Base-by-base conservation (phyloP, 2,888 invertebrate genomes). In the Nesidiocoris tenuis region DNA sequence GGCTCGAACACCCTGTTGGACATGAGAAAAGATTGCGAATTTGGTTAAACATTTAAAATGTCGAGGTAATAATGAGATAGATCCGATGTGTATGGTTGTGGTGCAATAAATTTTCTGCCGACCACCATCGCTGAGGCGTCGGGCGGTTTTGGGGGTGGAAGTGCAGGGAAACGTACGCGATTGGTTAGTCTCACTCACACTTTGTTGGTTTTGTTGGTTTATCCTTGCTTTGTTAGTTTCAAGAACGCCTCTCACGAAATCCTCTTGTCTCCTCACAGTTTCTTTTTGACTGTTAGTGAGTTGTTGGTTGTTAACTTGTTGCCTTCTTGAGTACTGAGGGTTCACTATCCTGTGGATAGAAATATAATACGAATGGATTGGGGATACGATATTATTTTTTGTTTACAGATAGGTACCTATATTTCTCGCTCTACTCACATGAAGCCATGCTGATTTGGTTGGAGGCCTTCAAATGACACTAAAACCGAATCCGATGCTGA, bases 221-320 rank as follows among this genome's bases (percentile, higher is more conserved):
- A 61, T 22, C 5, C 63, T 9, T 23, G 55, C 23, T 22, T 64
- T 64, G 56, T 74, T 74, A 1, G 65, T 59, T 61, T 66, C 66
- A 9, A 66, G 22, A 12, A 75, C 66, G 12, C 65, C 23, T n/a
- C 65, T 74, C 1, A 65, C 19, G 18, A 57, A 74, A 1, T 74
- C 74, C 18, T 66, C 74, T 24, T 74, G 74, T n/a, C 39, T 74
- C 23, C 66, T 22, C 18, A 74, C 24, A 23, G 56, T 65, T 66
- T 74, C 65, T 56, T 19, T 74, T 18, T 74, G 57, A 7, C 16
- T 19, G 21, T 57, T 57, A 17, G 59, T 57, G n/a, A 56, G n/a
- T 65, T 65, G n/a, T 23, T 1, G 3, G 2, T 19, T 18, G n/a
- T 18, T 18, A 3, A 18, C 59, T 16, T 5, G 59, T 54, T 19